phyloP scores from a whole-genome alignment of 2,797 vertebrate species.

The Galaxias olidus region DNA sequence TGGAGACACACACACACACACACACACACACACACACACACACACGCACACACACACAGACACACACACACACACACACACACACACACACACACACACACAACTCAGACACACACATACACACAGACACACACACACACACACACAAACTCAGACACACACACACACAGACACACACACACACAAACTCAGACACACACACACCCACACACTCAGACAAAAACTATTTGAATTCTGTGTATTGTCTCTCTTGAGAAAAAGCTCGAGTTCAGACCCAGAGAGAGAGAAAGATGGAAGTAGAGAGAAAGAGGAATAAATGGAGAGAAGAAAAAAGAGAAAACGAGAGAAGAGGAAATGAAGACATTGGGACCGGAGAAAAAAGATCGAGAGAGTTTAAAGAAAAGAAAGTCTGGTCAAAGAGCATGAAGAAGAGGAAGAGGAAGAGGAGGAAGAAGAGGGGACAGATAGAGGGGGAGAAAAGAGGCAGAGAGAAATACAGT shows the following conservation, averaged over 20 bases:
- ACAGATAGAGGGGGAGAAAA: too few relatives aligned
- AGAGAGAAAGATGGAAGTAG: slow-evolving; percentile 42
- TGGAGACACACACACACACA: too few relatives aligned
- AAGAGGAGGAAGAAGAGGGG: too few relatives aligned
- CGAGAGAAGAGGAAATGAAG: too few relatives aligned
- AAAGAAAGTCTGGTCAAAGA: too few relatives aligned
- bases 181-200: neutral
- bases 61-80: neutral
- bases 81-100: neutral
- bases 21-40: too few relatives aligned
- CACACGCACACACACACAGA: slow-evolving; percentile 3
- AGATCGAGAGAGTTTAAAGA: too few relatives aligned
- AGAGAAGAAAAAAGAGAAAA: slow-evolving; percentile 50
- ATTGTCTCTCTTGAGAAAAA: too few relatives aligned
- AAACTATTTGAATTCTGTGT: neutral
- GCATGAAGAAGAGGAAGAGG: too few relatives aligned
- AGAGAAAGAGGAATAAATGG: too few relatives aligned
- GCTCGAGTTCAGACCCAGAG: slow-evolving; percentile 4
- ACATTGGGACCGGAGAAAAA: too few relatives aligned
- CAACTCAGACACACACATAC: too few relatives aligned
- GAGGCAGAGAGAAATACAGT: slow-evolving; percentile 28
- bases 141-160: neutral
- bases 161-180: neutral
- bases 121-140: slow-evolving; percentile 6
- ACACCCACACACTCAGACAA: slow-evolving; percentile 1